Conservation (phyloP, 53 echinoderm and acorn worm species). For the Pentamera pediparva region DNA sequence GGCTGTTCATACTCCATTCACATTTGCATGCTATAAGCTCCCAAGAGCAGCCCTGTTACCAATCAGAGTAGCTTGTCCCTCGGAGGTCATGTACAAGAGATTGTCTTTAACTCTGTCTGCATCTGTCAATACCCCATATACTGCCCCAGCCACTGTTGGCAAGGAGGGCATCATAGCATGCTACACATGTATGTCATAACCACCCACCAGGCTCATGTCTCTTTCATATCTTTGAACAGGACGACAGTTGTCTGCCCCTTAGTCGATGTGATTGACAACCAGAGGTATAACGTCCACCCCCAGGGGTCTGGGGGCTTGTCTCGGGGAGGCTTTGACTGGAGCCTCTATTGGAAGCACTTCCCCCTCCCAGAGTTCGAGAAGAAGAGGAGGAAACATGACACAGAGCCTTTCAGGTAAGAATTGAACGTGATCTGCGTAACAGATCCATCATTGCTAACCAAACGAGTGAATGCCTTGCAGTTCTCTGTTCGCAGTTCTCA, state of each 20-base stretch:
- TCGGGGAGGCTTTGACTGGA: slow-evolving; percentile 97
- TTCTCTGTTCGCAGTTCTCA: neutral
- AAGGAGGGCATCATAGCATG: neutral
- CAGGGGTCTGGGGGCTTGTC: slow-evolving; percentile 79
- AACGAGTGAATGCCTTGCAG: neutral
- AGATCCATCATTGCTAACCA: neutral
- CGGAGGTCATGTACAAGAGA: too few species aligned
- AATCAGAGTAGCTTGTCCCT: too few species aligned
- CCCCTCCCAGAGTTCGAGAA: slow-evolving; percentile 77
- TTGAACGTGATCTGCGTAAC: neutral
- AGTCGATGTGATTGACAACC: slow-evolving; percentile 92
- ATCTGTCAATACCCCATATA: neutral
- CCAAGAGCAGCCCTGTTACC: too few species aligned
- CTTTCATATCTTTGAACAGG: slow-evolving; percentile 30
- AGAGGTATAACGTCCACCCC: slow-evolving; percentile 61
- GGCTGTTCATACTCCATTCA: too few species aligned
- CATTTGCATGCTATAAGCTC: too few species aligned
- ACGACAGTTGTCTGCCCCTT: slow-evolving; percentile 85
- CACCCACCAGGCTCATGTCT: neutral
- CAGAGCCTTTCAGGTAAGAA: slow-evolving; percentile 79
- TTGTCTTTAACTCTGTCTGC: too few species aligned
- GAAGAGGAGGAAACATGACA: slow-evolving; percentile 53
- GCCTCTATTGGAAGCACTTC: slow-evolving; percentile 94
- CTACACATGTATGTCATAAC: neutral
- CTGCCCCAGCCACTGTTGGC: neutral